Conservation (phyloP, 2,888 invertebrate genomes). For the Entomobrya proxima region DNA sequence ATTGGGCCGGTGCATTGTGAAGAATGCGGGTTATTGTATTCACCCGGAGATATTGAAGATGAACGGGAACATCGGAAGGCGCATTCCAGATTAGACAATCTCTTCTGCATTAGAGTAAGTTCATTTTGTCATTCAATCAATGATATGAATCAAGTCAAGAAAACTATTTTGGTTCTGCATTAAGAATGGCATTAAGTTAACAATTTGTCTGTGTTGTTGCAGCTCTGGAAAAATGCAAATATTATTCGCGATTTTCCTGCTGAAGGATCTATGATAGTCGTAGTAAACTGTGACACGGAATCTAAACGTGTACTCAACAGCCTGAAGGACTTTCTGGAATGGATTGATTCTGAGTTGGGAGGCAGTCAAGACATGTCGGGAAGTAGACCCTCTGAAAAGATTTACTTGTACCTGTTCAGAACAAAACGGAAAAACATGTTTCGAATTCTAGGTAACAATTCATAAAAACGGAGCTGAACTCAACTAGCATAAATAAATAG, state of each 20-base stretch:
- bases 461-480: no score
- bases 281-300: conserved; percentile 55
- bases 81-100: conserved; percentile 70
- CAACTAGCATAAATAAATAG: no score
- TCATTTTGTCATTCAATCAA: neutral
- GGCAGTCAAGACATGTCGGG: conserved; percentile 37
- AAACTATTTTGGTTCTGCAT: no score
- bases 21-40: conserved; percentile 73
- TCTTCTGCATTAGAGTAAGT: conserved; percentile 69
- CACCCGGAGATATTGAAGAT: conserved; percentile 73
- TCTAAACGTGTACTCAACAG: conserved; percentile 60
- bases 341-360: conserved; percentile 74
- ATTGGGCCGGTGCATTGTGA: conserved; percentile 71
- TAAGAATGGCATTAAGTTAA: neutral
- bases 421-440: conserved; percentile 70
- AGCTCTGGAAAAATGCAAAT: conserved; percentile 73
- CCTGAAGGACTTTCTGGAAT: conserved; percentile 69
- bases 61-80: conserved; percentile 73
- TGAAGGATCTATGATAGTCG: conserved; percentile 68
- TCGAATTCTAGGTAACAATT: conserved; percentile 70
- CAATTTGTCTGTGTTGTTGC: conserved; percentile 13
- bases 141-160: no score
- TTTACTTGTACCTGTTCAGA: conserved; percentile 70
- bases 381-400: conserved; percentile 39
- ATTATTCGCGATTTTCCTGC: conserved; percentile 61